Evolutionary conservation across 37 sponge, comb jelly and placozoan genomes (phyloP), one percentile per base, ranked within the genome.

Genomic region (Haliclona indistincta): DNA sequence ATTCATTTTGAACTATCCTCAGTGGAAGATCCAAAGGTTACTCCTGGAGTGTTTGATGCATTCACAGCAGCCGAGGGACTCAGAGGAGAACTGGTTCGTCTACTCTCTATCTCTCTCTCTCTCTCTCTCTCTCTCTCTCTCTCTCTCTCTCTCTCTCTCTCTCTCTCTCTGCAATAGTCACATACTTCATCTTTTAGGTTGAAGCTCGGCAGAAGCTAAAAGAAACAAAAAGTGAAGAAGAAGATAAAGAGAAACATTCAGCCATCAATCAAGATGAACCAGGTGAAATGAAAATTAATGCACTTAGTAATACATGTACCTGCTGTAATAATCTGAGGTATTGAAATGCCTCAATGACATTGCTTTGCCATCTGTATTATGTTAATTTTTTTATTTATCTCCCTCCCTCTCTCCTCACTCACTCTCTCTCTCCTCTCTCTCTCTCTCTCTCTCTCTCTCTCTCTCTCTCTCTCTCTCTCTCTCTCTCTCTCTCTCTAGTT

Each of bases 131-230:
- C 10, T 10, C 19, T 36, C 29, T 8, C 64, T 34, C 64, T 7
- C 2, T 26, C 35, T 20, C 2, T 33, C 62, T 22, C 25, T 29
- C 15, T n/a, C 62, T 8, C 7, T 19, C 17, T 11, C 17, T 49
- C 11, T 29, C 17, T 26, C 62, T 23, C 7, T 10, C 7, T 29
- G 62, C 29, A 32, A 22, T 33, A 1, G 1, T 52, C 17, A 17
- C 29, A 38, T 56, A 37, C 26, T 23, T 30, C 1, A 0, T 39
- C 2, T 1, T 45, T 1, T 52, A 83, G 84, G 84, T 91, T 20
- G 92, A 91, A 64, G 87, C 87, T 3, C 74, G 87, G n/a, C 92
- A 86, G 83, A 86, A 91, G 64, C 55, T 91, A 2, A 11, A 78
- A 38, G 56, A 67, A 45, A 72, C 76, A 0, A 63, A 63, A 29